These are phyloP conservation scores for Circaetus gallicus DNA, from an alignment of 2,113 vertebrate species.

Conservation along the genomic window DNA sequence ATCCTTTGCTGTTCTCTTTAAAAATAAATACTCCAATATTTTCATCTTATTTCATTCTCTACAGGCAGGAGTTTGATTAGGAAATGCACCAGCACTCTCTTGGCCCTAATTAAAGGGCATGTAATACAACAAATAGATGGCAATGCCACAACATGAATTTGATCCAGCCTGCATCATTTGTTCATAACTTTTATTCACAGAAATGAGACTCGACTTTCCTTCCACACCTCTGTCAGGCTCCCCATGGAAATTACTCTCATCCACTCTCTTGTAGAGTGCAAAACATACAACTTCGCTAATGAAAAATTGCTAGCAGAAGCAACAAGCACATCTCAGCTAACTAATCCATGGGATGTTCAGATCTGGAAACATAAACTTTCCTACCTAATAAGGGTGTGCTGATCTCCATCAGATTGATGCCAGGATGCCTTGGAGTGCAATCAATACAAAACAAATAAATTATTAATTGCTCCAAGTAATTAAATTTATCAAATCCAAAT, in stretches of 20 bases:
- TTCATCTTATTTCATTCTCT: not conserved
- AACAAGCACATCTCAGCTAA: conserved; percentile 45
- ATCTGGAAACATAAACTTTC: conserved; percentile 51
- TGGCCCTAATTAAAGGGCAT: conserved; percentile 36
- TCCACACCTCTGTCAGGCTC: not conserved
- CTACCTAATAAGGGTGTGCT: conserved; percentile 43
- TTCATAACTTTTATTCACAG: conserved; percentile 20
- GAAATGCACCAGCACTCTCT: conserved; percentile 24
- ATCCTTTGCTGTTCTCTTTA: not conserved
- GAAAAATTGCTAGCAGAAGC: conserved; percentile 43
- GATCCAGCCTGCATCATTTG: not conserved
- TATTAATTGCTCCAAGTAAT: conserved; percentile 72
- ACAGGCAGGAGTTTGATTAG: not conserved
- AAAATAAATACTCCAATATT: conserved; percentile 13
- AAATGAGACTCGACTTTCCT: not conserved
- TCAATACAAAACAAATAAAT: conserved; percentile 71
- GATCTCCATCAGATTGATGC: conserved; percentile 48
- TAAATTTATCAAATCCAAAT: conserved; percentile 72
- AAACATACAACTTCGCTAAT: not conserved
- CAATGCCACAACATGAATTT: not conserved
- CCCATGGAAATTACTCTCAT: not conserved
- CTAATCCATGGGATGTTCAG: conserved; percentile 36
- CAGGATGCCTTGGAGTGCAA: conserved; percentile 39
- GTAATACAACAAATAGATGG: not conserved
- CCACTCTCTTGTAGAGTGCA: not conserved